phyloP scores from a whole-genome alignment of 2,113 vertebrate species.

The Chelonoidis abingdonii region DNA sequence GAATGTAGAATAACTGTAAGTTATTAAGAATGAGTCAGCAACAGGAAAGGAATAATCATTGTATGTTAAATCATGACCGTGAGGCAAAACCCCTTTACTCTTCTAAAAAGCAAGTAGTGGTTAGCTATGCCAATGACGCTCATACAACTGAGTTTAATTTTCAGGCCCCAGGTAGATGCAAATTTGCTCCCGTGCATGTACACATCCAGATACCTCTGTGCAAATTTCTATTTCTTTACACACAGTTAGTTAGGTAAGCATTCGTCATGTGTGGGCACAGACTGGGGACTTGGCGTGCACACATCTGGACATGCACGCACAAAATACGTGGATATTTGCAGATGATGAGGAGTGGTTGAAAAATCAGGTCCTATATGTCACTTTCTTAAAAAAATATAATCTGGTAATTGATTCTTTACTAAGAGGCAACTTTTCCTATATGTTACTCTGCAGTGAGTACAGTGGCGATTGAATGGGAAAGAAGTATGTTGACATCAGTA shows the following conservation, averaged over 20 bases:
- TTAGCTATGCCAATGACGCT: background rate
- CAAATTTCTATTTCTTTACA: background rate
- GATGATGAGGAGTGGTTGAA: background rate
- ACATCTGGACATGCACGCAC: background rate
- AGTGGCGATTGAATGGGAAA: background rate
- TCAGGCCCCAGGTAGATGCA: background rate
- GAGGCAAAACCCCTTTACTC: background rate
- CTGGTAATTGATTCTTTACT: slow-evolving; percentile 6
- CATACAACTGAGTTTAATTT: background rate
- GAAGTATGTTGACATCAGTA: background rate
- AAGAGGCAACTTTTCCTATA: background rate
- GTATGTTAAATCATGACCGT: background rate
- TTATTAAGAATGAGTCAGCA: background rate
- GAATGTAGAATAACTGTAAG: background rate
- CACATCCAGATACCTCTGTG: background rate
- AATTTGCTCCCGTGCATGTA: background rate
- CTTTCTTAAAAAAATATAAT: background rate
- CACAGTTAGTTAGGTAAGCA: no score
- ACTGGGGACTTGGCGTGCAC: background rate
- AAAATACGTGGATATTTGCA: background rate
- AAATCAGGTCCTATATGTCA: background rate
- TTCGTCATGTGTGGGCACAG: background rate
- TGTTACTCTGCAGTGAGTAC: background rate
- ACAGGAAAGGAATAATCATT: background rate
- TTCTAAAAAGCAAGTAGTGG: background rate